phyloP scores from a whole-genome alignment of 2,888 invertebrate genomes.

The Seladonia tumulorum region DNA sequence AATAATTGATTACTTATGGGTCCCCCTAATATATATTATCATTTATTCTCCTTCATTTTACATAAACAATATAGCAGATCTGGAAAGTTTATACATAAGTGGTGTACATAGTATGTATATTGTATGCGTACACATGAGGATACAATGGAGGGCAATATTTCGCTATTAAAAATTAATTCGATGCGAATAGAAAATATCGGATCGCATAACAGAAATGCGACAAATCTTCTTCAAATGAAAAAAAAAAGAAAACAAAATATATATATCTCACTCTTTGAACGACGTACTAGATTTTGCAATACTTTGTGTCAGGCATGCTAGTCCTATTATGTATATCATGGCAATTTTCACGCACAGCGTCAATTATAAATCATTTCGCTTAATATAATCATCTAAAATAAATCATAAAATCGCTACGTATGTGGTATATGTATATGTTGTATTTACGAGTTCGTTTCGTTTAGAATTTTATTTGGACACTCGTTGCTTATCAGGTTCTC shows the following conservation, averaged over 20 bases:
- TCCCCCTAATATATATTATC: background rate
- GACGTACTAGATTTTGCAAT: background rate
- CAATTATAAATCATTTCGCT: slow-evolving; percentile 12
- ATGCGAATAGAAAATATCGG: background rate
- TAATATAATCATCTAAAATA: slow-evolving; percentile 13
- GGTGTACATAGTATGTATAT: background rate
- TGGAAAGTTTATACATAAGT: slow-evolving; percentile 24
- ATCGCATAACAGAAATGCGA: background rate
- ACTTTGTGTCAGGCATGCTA: background rate
- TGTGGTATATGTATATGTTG: background rate
- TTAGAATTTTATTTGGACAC: slow-evolving; percentile 38
- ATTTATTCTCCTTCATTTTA: slow-evolving; percentile 26
- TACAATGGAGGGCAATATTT: background rate
- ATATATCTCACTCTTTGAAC: slow-evolving; percentile 3
- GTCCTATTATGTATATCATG: slow-evolving; percentile 14
- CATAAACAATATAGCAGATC: slow-evolving; percentile 34
- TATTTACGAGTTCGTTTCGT: slow-evolving; percentile 28
- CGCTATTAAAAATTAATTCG: slow-evolving; percentile 7
- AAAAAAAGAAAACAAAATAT: background rate
- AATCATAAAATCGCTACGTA: slow-evolving; percentile 18
- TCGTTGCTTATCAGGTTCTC: slow-evolving; percentile 27
- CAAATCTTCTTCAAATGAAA: background rate
- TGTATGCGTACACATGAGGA: slow-evolving; percentile 11
- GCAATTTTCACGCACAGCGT: slow-evolving; percentile 19
- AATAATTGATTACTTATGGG: too few relatives aligned